phyloP scores from a whole-genome alignment of 2,797 vertebrate species.

The Ataeniobius toweri region DNA sequence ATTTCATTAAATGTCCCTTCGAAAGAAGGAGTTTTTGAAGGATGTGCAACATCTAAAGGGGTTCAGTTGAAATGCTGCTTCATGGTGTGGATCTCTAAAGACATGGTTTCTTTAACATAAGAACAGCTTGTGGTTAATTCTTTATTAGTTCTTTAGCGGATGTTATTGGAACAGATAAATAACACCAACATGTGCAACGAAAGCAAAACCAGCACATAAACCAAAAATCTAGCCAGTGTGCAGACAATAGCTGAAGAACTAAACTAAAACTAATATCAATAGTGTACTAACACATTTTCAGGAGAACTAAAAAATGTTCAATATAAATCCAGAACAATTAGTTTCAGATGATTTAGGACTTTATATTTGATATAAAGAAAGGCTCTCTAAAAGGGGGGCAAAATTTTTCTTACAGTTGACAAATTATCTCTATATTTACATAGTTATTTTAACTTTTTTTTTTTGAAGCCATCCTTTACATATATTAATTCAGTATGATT shows the following conservation, averaged over 20 bases:
- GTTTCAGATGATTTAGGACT: not conserved
- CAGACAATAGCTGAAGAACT: not conserved
- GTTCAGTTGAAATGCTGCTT: constrained; percentile 14
- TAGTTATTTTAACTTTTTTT: not conserved
- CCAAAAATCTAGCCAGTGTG: not conserved
- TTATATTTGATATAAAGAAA: not conserved
- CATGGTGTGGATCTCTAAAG: constrained; percentile 12
- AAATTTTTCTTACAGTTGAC: too few relatives aligned
- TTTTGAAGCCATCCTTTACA: not conserved
- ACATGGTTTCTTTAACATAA: constrained; percentile 13
- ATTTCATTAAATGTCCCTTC: constrained; percentile 49
- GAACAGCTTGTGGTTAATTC: constrained; percentile 11
- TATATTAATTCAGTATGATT: not conserved
- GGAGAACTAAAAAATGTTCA: not conserved
- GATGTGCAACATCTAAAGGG: constrained; percentile 25
- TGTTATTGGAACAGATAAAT: not conserved
- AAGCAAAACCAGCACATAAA: constrained; percentile 4
- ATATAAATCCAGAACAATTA: not conserved
- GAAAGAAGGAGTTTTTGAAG: constrained; percentile 33
- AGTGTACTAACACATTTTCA: not conserved
- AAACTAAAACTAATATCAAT: not conserved
- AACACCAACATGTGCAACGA: constrained; percentile 2
- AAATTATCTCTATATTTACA: too few relatives aligned
- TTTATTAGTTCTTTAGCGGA: constrained; percentile 22
- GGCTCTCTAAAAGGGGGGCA: not conserved